Evolutionary conservation across 2,888 invertebrate genomes (phyloP).

Genomic region (Melikaiella ostensackeni): DNA sequence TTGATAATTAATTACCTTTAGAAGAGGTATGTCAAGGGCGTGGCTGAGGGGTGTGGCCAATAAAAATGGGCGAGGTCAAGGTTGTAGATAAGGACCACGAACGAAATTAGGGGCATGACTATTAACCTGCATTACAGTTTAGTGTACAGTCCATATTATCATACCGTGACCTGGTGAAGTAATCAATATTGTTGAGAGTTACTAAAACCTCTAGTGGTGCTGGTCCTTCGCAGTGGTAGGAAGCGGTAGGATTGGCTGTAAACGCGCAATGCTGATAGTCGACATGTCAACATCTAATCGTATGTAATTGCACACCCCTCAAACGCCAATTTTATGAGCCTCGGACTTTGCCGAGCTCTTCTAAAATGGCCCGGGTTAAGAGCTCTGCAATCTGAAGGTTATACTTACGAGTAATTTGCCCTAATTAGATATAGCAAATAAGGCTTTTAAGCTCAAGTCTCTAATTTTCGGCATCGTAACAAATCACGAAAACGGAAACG

Average conservation of each 20-base stretch:
- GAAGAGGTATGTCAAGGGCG: too few species aligned
- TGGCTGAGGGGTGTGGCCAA: too few species aligned
- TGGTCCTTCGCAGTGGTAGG: slow-evolving; percentile 2
- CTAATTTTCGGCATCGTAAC: slow-evolving; percentile 6
- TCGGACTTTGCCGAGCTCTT: background rate
- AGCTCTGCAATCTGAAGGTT: background rate
- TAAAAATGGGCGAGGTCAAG: too few species aligned
- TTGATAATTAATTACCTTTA: too few species aligned
- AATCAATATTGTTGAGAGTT: slow-evolving; percentile 25
- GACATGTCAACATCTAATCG: slow-evolving; percentile 15
- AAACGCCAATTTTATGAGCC: slow-evolving; percentile 10
- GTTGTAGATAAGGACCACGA: too few species aligned
- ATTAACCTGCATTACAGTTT: background rate
- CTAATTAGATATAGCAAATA: slow-evolving; percentile 7
- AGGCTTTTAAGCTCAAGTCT: background rate
- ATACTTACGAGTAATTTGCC: background rate
- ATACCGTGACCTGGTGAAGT: background rate
- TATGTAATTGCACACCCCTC: slow-evolving; percentile 18
- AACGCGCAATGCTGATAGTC: background rate
- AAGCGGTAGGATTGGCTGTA: background rate
- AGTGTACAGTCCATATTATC: background rate
- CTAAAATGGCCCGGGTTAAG: background rate
- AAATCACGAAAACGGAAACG: background rate
- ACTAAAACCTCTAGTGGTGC: slow-evolving; percentile 20
- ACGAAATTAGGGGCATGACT: background rate